Evolutionary conservation across 1,140 invertebrate genomes (phyloP).

Genomic region (Archegozetes longisetosus): DNA sequence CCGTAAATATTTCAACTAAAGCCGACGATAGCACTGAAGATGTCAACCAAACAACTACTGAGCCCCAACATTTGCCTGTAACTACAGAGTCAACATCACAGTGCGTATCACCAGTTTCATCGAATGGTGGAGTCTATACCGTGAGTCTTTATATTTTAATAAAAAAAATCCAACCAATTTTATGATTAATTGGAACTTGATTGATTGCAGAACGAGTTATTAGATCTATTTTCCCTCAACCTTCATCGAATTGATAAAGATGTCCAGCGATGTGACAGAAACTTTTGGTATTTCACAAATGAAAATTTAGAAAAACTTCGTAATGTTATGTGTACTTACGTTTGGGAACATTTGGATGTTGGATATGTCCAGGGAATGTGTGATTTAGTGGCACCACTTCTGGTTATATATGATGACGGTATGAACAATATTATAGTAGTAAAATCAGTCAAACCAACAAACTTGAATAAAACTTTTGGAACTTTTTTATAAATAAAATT

Average conservation of each 20-base stretch:
- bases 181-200: conserved; percentile 3
- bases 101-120: conserved; percentile 60
- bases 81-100: conserved; percentile 33
- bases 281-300: conserved; percentile 71
- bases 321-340: conserved; percentile 93
- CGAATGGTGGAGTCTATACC: conserved; percentile 69
- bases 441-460: too few species aligned
- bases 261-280: conserved; percentile 81
- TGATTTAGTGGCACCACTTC: conserved; percentile 75
- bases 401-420: conserved; percentile 78
- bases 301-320: conserved; percentile 82
- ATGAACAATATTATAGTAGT: conserved; percentile 19
- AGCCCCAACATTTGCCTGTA: background rate
- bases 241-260: conserved; percentile 90
- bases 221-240: conserved; percentile 75
- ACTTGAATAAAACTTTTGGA: background rate
- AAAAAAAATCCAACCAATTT: background rate
- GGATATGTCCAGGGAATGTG: conserved; percentile 90
- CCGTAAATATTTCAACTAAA: too few species aligned
- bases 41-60: conserved; percentile 15
- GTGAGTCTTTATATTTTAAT: conserved; percentile 35
- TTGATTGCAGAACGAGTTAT: conserved; percentile 29
- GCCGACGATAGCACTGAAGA: conserved; percentile 10
- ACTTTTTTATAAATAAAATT: background rate
- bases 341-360: conserved; percentile 80